A percentile compares a stretch with the other conserved stretches of the same genome.
phyloP scores from a whole-genome alignment of 2,888 invertebrate genomes.

The Limenitis camilla region DNA sequence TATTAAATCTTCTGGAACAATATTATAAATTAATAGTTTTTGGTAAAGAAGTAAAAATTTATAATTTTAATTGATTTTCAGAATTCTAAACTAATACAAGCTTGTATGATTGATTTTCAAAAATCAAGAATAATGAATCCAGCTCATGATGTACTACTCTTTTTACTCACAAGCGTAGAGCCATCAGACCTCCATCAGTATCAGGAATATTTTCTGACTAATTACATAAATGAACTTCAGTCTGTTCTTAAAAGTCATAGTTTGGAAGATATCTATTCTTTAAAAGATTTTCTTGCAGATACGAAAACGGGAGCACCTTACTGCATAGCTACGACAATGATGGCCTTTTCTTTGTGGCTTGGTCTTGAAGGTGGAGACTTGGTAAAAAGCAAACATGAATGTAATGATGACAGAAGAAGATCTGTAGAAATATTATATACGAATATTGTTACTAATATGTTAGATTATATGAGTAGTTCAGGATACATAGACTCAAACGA shows the following conservation, averaged over 20 bases:
- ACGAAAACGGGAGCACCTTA: conserved; percentile 15
- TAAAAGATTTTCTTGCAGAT: conserved; percentile 17
- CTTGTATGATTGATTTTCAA: conserved; percentile 25
- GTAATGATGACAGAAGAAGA: not conserved
- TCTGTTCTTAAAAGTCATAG: conserved; percentile 3
- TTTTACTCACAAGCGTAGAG: conserved; percentile 14
- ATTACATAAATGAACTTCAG: conserved; percentile 10
- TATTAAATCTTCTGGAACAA: not conserved
- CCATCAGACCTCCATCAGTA: not conserved
- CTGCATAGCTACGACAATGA: conserved; percentile 10
- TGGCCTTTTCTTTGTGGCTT: conserved; percentile 21
- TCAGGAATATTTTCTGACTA: conserved; percentile 9
- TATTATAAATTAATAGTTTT: too few relatives aligned
- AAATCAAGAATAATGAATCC: conserved; percentile 17
- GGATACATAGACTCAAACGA: not conserved
- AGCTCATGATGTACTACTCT: conserved; percentile 19
- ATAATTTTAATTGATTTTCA: conserved; percentile 8
- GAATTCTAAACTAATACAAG: conserved; percentile 15
- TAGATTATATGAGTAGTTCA: not conserved
- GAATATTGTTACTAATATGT: not conserved
- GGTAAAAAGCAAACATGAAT: conserved; percentile 15
- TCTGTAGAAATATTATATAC: not conserved
- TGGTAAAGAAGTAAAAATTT: too few relatives aligned
- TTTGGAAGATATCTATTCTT: conserved; percentile 8
- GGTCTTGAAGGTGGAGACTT: conserved; percentile 17